phyloP scores from a whole-genome alignment of 2,888 invertebrate species.

The Steromphala cineraria region DNA sequence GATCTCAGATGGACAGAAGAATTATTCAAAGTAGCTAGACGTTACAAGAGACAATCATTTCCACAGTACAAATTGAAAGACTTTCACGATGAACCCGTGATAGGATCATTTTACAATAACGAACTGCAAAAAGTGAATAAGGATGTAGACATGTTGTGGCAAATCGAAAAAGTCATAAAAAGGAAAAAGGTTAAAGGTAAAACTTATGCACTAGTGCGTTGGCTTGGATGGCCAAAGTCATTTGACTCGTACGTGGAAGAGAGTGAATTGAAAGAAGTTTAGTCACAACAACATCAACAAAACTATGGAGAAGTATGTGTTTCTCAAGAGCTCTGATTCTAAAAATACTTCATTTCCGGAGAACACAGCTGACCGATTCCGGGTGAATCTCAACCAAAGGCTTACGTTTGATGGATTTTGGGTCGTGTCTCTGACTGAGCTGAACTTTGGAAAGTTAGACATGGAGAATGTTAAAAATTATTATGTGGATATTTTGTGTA shows the following conservation, averaged over 20 bases:
- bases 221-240: not conserved
- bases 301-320: not conserved
- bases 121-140: not conserved
- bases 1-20: conserved; percentile 15
- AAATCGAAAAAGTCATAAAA: not conserved
- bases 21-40: not conserved
- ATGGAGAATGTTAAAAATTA: not conserved
- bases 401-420: not conserved
- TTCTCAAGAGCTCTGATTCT: not conserved
- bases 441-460: not conserved
- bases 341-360: not conserved
- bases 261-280: not conserved
- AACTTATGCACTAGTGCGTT: not conserved
- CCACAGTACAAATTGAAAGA: not conserved
- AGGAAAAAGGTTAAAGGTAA: not conserved
- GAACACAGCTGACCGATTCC: too few species aligned
- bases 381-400: not conserved
- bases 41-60: not conserved
- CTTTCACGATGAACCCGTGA: not conserved
- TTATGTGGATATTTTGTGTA: not conserved
- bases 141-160: not conserved
- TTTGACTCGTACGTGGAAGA: not conserved
- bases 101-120: not conserved
- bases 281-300: not conserved
- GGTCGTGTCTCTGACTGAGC: not conserved